A percentile compares a stretch with the other conserved stretches of the same genome.
Evolutionary conservation across 2,113 vertebrate genomes (phyloP).

Genomic region (Ameiurus melas): DNA sequence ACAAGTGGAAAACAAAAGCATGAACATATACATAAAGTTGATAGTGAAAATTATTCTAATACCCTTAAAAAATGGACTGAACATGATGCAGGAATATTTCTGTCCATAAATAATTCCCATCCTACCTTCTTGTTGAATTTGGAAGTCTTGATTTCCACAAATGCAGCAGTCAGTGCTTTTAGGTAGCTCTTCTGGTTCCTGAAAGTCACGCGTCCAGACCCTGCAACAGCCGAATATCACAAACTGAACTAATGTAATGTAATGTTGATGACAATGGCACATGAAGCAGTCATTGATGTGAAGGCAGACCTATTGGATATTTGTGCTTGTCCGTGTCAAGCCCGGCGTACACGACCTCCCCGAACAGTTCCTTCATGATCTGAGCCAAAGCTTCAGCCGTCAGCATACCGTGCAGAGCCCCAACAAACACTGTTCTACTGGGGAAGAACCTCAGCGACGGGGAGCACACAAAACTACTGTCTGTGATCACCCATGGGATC

Average conservation of each 20-base stretch:
- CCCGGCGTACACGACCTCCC: slow-evolving; percentile 92
- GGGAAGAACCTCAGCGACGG: slow-evolving; percentile 90
- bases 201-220: slow-evolving; percentile 96
- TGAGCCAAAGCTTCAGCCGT: slow-evolving; percentile 93
- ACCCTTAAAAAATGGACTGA: neutral
- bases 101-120: neutral
- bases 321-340: slow-evolving; percentile 99
- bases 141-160: slow-evolving; percentile 96
- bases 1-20: neutral
- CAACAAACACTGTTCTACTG: slow-evolving; percentile 95
- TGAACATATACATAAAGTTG: neutral
- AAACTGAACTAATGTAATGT: neutral
- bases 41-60: neutral
- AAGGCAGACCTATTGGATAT: slow-evolving; percentile 88
- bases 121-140: slow-evolving; percentile 97
- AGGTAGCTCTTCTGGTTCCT: slow-evolving; percentile 96
- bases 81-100: neutral
- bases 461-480: slow-evolving; percentile 93
- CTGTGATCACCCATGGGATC: slow-evolving; percentile 96
- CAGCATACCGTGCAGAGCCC: slow-evolving; percentile 94
- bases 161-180: slow-evolving; percentile 91
- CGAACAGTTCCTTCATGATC: slow-evolving; percentile 94
- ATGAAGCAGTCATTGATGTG: neutral
- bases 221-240: slow-evolving; percentile 62
- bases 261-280: neutral